Conservation (phyloP, 2,113 vertebrate species). For the Hyperoodon ampullatus region DNA sequence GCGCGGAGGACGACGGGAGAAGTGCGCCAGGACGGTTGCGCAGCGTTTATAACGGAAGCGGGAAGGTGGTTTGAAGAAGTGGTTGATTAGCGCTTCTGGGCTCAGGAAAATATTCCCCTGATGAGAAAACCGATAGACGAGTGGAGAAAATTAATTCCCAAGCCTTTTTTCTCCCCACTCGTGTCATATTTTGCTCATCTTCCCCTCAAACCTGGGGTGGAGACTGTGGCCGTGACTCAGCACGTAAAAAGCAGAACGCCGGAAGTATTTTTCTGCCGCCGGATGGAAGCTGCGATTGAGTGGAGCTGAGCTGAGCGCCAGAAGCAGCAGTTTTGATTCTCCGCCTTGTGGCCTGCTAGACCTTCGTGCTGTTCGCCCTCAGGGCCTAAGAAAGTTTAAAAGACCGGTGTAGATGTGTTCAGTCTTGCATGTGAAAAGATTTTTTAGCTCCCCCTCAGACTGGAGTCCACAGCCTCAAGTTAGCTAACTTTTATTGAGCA, state of each 20-base stretch:
- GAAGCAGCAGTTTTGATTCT: neutral
- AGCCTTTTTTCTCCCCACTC: neutral
- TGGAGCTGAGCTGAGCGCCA: neutral
- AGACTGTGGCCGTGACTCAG: constrained; percentile 28
- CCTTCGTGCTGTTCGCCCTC: neutral
- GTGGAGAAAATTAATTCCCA: neutral
- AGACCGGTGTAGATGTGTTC: neutral
- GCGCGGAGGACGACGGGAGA: neutral
- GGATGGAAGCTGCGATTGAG: neutral
- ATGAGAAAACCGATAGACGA: neutral
- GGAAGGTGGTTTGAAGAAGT: rapidly evolving
- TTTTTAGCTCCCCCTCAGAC: neutral
- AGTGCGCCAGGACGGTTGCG: rapidly evolving
- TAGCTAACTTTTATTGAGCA: neutral
- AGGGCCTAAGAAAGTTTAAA: neutral
- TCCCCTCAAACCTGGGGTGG: neutral
- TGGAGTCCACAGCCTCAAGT: neutral
- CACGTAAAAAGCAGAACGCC: neutral
- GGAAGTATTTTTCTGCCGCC: neutral
- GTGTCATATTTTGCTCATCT: neutral
- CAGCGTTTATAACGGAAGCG: constrained; percentile 27
- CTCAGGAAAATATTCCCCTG: neutral
- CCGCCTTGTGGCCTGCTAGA: rapidly evolving
- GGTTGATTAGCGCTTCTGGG: rapidly evolving
- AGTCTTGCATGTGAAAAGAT: neutral